A percentile compares a stretch with the other conserved stretches of the same genome.
These are phyloP conservation scores for Mayetiola destructor DNA, from an alignment of 2,888 invertebrate species.

Conservation along the genomic window DNA sequence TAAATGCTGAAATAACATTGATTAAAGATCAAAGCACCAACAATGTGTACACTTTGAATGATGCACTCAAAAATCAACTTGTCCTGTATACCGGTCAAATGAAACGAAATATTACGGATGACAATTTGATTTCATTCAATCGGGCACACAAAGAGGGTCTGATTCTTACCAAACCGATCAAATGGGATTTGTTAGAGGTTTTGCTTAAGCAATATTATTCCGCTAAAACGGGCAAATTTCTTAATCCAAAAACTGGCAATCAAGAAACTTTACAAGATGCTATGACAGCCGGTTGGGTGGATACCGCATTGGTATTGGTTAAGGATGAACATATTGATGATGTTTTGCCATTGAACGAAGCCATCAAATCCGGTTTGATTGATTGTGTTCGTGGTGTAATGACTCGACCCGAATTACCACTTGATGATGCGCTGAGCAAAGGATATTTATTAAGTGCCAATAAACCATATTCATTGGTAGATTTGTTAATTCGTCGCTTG, in stretches of 20 bases:
- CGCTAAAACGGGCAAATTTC: constrained; percentile 54
- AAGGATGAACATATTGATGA: constrained; percentile 55
- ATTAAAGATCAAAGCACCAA: constrained; percentile 63
- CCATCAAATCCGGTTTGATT: constrained; percentile 52
- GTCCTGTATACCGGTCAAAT: constrained; percentile 56
- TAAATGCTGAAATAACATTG: constrained; percentile 67
- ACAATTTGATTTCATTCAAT: constrained; percentile 53
- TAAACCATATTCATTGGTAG: constrained; percentile 68
- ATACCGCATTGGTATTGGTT: constrained; percentile 54
- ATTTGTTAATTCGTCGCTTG: constrained; percentile 64
- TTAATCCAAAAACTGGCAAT: constrained; percentile 62
- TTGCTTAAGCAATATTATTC: constrained; percentile 64
- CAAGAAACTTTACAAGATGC: constrained; percentile 62
- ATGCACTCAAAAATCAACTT: constrained; percentile 55
- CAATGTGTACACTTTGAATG: constrained; percentile 54
- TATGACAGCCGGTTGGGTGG: constrained; percentile 53
- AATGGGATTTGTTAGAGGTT: constrained; percentile 57
- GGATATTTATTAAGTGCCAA: constrained; percentile 66
- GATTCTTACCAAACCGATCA: constrained; percentile 53
- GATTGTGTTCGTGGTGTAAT: constrained; percentile 56
- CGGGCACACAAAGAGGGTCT: constrained; percentile 26
- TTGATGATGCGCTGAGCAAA: constrained; percentile 67
- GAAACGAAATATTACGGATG: constrained; percentile 52
- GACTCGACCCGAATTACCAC: constrained; percentile 50
- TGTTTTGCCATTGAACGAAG: constrained; percentile 52